Evolutionary conservation across 1,140 invertebrate species (phyloP).

Genomic region (Cyclina sinensis): DNA sequence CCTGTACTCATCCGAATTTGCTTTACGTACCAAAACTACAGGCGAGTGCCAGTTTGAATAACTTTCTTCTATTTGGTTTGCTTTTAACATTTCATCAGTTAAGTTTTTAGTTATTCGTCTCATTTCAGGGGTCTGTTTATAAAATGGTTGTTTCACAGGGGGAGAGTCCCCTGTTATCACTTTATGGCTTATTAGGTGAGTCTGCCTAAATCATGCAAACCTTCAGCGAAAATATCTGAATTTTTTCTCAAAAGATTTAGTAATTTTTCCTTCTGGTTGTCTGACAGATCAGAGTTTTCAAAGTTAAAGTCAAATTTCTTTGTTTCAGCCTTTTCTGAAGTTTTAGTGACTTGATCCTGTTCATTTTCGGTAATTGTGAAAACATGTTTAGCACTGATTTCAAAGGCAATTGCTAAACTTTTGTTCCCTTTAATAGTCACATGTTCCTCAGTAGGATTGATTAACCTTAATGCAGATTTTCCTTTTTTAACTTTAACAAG

Average conservation of each 20-base stretch:
- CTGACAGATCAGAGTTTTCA: too few relatives aligned
- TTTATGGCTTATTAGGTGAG: neutral
- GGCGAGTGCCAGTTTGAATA: constrained; percentile 60
- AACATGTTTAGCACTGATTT: too few relatives aligned
- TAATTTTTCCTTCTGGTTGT: constrained; percentile 30
- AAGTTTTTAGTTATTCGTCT: constrained; percentile 41
- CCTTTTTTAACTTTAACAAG: too few relatives aligned
- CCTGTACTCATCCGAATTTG: too few relatives aligned
- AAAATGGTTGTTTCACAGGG: constrained; percentile 1
- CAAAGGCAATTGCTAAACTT: too few relatives aligned
- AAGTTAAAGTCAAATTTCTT: neutral
- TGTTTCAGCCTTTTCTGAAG: neutral
- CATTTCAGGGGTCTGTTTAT: constrained; percentile 29
- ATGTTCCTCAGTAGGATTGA: too few relatives aligned
- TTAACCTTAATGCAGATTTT: too few relatives aligned
- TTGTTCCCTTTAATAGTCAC: too few relatives aligned
- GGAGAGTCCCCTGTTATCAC: constrained; percentile 29
- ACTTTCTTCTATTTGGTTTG: constrained; percentile 16
- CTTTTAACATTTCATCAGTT: constrained; percentile 46
- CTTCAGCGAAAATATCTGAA: constrained; percentile 43
- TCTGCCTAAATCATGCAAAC: constrained; percentile 43
- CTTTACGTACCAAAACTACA: constrained; percentile 67
- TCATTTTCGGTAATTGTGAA: neutral
- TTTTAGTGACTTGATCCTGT: neutral
- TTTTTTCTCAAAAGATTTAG: constrained; percentile 37